These are phyloP conservation scores for Caenorhabditis parvicauda DNA, from an alignment of 2,888 invertebrate genomes.

Conservation along the genomic window DNA sequence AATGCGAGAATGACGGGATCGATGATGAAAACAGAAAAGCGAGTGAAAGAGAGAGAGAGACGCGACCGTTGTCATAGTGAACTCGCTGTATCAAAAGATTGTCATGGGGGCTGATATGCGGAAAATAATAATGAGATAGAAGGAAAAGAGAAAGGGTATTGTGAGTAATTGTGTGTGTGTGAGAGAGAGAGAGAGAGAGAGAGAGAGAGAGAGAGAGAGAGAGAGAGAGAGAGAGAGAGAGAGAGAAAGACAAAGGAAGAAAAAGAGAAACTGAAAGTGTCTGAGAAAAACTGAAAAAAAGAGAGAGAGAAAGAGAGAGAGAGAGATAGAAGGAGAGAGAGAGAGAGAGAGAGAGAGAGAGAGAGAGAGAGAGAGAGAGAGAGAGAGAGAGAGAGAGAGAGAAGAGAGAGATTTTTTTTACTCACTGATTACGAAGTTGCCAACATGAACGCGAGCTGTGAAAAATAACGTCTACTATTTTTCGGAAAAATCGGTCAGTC, in stretches of 20 bases:
- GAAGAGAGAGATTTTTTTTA: slow-evolving; percentile 2
- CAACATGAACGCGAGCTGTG: too few relatives aligned
- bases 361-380: background rate
- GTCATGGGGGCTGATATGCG: too few relatives aligned
- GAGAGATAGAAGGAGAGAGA: background rate
- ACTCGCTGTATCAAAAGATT: too few relatives aligned
- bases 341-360: background rate
- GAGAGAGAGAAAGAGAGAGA: slow-evolving; percentile 4
- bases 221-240: background rate
- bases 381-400: background rate
- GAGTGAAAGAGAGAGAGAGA: too few relatives aligned
- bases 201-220: background rate
- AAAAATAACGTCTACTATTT: too few relatives aligned
- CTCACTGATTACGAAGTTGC: too few relatives aligned
- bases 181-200: background rate
- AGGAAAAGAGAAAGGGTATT: too few relatives aligned
- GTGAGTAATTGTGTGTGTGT: background rate
- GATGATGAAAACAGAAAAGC: background rate
- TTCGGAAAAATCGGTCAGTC: too few relatives aligned
- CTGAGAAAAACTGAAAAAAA: background rate
- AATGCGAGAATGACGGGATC: background rate
- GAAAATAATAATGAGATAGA: too few relatives aligned
- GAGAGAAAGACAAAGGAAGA: background rate
- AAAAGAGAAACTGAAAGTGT: background rate
- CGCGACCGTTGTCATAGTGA: too few relatives aligned